These are phyloP conservation scores for Brassicogethes aeneus DNA, from an alignment of 2,888 invertebrate species.

Conservation along the genomic window DNA sequence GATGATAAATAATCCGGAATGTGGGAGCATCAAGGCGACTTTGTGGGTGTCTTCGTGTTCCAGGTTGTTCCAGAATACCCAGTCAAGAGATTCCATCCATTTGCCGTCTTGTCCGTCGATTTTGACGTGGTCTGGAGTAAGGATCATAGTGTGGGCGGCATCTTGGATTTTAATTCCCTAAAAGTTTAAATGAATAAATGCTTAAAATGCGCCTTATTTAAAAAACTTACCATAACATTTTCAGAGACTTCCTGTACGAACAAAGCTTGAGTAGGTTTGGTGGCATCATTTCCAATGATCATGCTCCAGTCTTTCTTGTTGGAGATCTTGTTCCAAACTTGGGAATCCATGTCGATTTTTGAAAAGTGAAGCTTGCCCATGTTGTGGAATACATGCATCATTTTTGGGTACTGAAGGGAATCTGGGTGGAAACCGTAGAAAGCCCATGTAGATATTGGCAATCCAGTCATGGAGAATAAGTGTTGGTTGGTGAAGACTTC, in stretches of 20 bases:
- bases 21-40: background rate
- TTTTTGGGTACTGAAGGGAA: conserved; percentile 23
- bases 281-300: background rate
- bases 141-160: background rate
- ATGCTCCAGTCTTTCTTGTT: background rate
- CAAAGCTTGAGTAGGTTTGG: background rate
- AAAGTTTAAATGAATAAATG: too few relatives aligned
- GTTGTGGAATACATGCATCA: conserved; percentile 21
- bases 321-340: background rate
- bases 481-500: conserved; percentile 26
- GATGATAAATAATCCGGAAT: background rate
- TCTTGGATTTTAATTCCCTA: background rate
- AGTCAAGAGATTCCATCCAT: background rate
- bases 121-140: background rate
- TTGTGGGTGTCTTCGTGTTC: background rate
- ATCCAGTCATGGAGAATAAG: conserved; percentile 22
- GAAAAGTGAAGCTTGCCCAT: too few relatives aligned
- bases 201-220: too few relatives aligned
- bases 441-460: conserved; percentile 15
- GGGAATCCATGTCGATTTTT: too few relatives aligned
- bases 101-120: background rate
- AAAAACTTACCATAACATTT: background rate
- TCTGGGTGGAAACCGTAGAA: conserved; percentile 17
- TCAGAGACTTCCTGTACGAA: background rate
- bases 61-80: background rate